Conservation (phyloP, 2,797 vertebrate species). For the Hyperoplus lanceolatus region DNA sequence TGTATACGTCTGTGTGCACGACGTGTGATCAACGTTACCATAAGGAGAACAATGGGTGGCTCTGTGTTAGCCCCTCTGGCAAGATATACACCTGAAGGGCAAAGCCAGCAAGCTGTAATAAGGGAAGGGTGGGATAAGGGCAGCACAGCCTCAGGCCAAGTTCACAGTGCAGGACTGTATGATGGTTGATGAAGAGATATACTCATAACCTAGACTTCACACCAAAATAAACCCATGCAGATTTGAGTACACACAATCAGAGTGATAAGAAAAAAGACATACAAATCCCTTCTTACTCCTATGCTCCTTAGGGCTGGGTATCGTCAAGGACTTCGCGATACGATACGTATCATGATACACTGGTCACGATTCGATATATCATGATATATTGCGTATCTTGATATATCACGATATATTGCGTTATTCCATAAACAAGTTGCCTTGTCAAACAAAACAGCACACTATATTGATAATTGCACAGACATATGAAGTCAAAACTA, state of each 20-base stretch:
- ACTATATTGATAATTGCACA: too few species aligned
- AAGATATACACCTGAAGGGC: constrained; percentile 54
- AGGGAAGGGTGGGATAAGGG: constrained; percentile 35
- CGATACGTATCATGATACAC: too few species aligned
- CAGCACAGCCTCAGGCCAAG: constrained; percentile 5
- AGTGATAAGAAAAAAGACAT: constrained; percentile 18
- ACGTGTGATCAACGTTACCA: constrained; percentile 14
- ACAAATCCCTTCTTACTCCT: not conserved
- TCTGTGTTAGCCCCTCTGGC: constrained; percentile 62
- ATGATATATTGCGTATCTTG: too few species aligned
- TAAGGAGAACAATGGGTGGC: constrained; percentile 55
- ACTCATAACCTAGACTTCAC: constrained; percentile 1
- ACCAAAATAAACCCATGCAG: not conserved
- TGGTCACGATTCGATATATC: too few species aligned
- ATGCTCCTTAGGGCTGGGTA: not conserved
- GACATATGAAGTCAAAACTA: too few species aligned
- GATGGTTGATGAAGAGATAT: constrained; percentile 10
- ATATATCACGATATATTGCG: too few species aligned
- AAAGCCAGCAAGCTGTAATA: constrained; percentile 40
- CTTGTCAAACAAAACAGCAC: too few species aligned
- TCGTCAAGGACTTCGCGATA: too few species aligned
- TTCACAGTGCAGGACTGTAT: constrained; percentile 3
- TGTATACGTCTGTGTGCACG: not conserved
- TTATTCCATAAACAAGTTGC: too few species aligned
- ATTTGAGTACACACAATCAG: not conserved